These are phyloP conservation scores for Sesia apiformis DNA, from an alignment of 2,888 invertebrate species.

Conservation along the genomic window DNA sequence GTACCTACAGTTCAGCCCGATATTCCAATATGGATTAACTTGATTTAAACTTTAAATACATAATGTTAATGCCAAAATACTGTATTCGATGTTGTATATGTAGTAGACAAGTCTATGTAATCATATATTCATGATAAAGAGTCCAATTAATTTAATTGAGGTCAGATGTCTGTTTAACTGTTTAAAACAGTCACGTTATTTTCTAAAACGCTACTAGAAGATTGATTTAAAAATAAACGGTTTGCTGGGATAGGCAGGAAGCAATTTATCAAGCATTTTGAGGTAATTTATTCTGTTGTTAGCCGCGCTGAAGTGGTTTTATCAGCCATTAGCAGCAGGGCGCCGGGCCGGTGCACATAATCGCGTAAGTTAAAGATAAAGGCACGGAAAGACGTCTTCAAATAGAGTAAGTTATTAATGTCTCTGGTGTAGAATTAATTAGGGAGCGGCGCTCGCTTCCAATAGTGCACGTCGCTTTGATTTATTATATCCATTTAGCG, in stretches of 20 bases:
- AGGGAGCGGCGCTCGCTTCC: constrained; percentile 20
- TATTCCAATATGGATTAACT: no score
- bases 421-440: constrained; percentile 40
- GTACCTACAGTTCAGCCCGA: no score
- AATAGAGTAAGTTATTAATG: constrained; percentile 42
- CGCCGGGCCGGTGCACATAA: constrained; percentile 18
- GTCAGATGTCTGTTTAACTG: no score
- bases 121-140: no score
- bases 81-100: no score
- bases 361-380: constrained; percentile 32
- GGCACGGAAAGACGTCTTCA: constrained; percentile 30
- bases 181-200: background rate
- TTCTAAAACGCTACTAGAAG: constrained; percentile 12
- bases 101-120: no score
- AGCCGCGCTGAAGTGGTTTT: constrained; percentile 45
- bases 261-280: constrained; percentile 47
- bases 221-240: constrained; percentile 15
- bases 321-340: constrained; percentile 39
- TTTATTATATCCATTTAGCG: constrained; percentile 26
- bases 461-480: constrained; percentile 32
- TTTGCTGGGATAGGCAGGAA: constrained; percentile 13
- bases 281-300: constrained; percentile 47
- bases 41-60: no score
- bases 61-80: no score
- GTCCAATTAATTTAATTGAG: no score